phyloP scores from a whole-genome alignment of 64 coral and sea anemone species.

The Dendronephthya gigantea region DNA sequence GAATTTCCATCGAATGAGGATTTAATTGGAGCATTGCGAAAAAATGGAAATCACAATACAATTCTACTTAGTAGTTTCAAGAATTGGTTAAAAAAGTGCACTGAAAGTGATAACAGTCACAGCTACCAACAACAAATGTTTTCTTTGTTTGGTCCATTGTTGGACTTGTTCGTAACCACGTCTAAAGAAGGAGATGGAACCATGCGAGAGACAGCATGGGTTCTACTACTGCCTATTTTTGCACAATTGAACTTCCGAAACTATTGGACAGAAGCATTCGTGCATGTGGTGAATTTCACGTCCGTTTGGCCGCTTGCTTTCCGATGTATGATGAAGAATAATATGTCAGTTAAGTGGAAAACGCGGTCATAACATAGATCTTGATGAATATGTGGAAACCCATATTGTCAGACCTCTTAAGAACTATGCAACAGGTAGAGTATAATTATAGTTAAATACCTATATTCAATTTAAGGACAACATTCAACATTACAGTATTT shows the following conservation, averaged over 20 bases:
- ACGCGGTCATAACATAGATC: not conserved
- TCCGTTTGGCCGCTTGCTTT: not conserved
- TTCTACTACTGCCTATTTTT: not conserved
- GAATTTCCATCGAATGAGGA: not conserved
- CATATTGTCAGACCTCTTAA: not conserved
- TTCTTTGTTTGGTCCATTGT: not conserved
- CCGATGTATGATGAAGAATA: not conserved
- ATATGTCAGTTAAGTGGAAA: not conserved
- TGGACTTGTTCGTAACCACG: not conserved
- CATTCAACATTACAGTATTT: too few species aligned
- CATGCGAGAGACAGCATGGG: not conserved
- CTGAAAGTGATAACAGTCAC: not conserved
- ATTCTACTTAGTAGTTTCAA: not conserved
- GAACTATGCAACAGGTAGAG: not conserved
- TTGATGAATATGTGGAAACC: not conserved
- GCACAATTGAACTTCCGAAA: not conserved
- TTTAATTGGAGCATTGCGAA: not conserved
- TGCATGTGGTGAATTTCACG: not conserved
- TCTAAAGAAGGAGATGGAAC: not conserved
- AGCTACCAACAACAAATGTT: not conserved
- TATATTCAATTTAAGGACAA: too few species aligned
- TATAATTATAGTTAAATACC: not conserved
- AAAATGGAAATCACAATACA: not conserved
- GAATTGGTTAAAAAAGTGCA: not conserved
- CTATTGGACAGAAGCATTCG: not conserved